Evolutionary conservation across 2,888 invertebrate species (phyloP), one percentile per base, ranked within the genome.

Genomic region (Ochropacha duplaris): DNA sequence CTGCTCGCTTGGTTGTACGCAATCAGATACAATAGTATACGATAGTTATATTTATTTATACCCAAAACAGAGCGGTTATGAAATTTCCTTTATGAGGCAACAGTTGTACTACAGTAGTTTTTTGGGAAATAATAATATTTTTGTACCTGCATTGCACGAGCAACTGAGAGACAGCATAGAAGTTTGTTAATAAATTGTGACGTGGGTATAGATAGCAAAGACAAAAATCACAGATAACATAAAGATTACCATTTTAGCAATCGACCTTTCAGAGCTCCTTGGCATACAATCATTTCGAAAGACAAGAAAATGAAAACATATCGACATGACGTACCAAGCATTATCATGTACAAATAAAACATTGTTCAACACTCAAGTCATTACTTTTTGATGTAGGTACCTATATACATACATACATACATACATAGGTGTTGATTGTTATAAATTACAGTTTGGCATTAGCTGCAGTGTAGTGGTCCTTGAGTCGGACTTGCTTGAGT

Each of bases 221-320:
- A 81, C 76, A 75, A 76, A 84, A 86, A 84, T 78, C 73, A 79
- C 75, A 86, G 88, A 89, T 90, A 88, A 85, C 83, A 90, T 91
- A 88, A 91, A 92, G 92, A 92, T 92, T 87, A 82, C 88, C 84
- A 84, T 87, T 89, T 90, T 88, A 87, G 90, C 79, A 77, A 78
- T 72, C 78, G 86, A 87, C 92, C 91, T 92, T 89, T 88, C 82
- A 72, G 78, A 78, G 80, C 84, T 87, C 89, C 91, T 89, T 88
- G 90, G 81, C 86, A 86, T 79, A 86, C 80, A 84, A 84, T 75
- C 61, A 72, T 89, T 88, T 81, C 83, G 79, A 88, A 86, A 89
- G 64, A 79, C 75, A 77, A 79, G 73, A 85, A 84, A 84, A 83
- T 81, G 65, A 81, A 83, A 82, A 81, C 79, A 78, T 78, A 79